phyloP scores from a whole-genome alignment of 1,140 invertebrate genomes.

The Bombus impatiens region DNA sequence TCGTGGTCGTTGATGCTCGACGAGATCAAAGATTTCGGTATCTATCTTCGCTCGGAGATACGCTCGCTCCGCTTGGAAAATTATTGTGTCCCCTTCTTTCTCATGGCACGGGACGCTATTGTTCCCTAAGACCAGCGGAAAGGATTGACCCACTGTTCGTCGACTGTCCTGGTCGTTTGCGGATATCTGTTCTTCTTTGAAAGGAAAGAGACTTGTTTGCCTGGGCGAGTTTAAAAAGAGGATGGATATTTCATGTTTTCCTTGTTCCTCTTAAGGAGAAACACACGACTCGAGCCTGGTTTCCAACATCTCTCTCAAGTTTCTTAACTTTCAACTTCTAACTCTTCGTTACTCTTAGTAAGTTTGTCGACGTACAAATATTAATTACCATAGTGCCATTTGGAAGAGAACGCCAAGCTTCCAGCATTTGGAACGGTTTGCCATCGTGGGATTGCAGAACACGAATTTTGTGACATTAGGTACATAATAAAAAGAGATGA shows the following conservation, averaged over 20 bases:
- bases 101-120: background rate
- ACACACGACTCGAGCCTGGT: background rate
- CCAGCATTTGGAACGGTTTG: too few species aligned
- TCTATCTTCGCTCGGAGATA: background rate
- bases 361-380: background rate
- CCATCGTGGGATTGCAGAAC: too few species aligned
- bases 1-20: conserved; percentile 17
- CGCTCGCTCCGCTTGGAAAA: conserved; percentile 6
- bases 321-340: background rate
- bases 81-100: background rate
- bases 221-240: background rate
- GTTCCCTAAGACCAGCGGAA: background rate
- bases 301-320: background rate
- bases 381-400: background rate
- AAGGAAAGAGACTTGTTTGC: background rate
- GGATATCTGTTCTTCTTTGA: background rate
- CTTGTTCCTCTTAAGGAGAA: background rate
- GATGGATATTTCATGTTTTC: background rate
- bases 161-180: background rate
- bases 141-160: background rate
- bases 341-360: background rate
- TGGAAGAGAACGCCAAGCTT: background rate
- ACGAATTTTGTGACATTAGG: too few species aligned
- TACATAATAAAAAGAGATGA: too few species aligned
- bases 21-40: conserved; percentile 35